phyloP scores from a whole-genome alignment of 2,797 vertebrate genomes.

The Streptopelia turtur region DNA sequence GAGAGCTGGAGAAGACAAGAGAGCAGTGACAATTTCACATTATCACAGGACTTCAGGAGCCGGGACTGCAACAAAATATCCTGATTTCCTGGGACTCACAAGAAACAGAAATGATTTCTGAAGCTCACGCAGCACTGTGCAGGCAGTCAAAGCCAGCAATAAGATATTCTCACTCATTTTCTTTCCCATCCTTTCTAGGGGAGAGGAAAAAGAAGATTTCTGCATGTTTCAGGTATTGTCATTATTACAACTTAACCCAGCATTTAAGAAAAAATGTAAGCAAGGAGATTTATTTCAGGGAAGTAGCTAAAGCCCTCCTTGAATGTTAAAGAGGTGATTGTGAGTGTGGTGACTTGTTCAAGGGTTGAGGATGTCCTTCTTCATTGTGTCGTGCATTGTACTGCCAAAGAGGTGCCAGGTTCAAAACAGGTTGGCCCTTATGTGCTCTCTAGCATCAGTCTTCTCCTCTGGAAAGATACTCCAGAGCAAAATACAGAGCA shows the following conservation, averaged over 20 bases:
- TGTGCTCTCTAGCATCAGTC: rapidly evolving
- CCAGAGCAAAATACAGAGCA: background rate
- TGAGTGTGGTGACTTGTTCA: background rate
- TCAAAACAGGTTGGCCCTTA: background rate
- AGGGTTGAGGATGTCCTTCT: background rate
- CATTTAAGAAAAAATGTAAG: background rate
- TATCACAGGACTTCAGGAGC: background rate
- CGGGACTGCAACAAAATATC: background rate
- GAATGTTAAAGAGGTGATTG: background rate
- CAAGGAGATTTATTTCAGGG: background rate
- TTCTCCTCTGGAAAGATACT: background rate
- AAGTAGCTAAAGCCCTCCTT: background rate
- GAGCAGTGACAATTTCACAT: background rate
- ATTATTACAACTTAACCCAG: background rate
- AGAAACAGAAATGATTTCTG: background rate
- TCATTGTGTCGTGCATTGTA: background rate
- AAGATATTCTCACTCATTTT: background rate
- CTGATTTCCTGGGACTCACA: background rate
- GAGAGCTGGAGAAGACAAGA: background rate
- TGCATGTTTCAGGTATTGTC: background rate
- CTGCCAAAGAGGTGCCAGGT: background rate
- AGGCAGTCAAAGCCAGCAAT: background rate
- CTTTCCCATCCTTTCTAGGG: background rate
- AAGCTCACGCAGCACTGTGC: background rate
- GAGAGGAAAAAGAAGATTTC: background rate